Evolutionary conservation across 2,797 vertebrate species (phyloP).

Genomic region (Ctenochaetus hawaiiensis): DNA sequence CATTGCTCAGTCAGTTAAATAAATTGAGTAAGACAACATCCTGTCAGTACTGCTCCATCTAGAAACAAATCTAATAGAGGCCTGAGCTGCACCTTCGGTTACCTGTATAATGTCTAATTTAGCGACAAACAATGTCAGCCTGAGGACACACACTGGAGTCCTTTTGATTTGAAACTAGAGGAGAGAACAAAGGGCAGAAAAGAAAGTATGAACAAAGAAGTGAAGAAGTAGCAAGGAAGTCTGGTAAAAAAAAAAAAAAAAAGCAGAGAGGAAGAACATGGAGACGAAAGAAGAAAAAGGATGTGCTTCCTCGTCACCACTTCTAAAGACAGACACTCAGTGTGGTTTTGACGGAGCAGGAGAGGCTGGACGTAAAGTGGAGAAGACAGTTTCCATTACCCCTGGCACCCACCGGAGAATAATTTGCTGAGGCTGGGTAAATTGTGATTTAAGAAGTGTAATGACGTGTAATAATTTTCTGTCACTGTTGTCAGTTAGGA

Average conservation of each 20-base stretch:
- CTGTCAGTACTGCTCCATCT: constrained; percentile 42
- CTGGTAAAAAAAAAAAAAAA: background rate
- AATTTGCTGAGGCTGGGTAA: constrained; percentile 89
- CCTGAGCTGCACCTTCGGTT: constrained; percentile 34
- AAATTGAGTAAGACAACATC: constrained; percentile 53
- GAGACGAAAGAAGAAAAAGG: constrained; percentile 1
- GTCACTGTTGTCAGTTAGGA: constrained; percentile 86
- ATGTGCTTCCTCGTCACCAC: constrained; percentile 27
- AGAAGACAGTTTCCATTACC: constrained; percentile 91
- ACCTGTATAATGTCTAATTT: constrained; percentile 63
- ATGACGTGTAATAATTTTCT: constrained; percentile 92
- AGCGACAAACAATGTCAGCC: constrained; percentile 45
- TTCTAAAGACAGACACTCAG: constrained; percentile 67
- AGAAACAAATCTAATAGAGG: constrained; percentile 56
- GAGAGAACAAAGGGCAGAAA: background rate
- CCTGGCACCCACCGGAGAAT: constrained; percentile 84
- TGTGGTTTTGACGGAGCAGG: constrained; percentile 76
- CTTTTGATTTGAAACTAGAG: constrained; percentile 37
- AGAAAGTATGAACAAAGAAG: constrained; percentile 7
- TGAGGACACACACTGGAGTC: constrained; percentile 30
- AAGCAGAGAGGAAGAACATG: constrained; percentile 1
- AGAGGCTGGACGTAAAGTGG: constrained; percentile 83
- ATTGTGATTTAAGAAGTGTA: constrained; percentile 91
- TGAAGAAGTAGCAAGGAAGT: background rate
- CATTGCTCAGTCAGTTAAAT: constrained; percentile 46